These are phyloP conservation scores for Bellardia bayeri DNA, from an alignment of 2,888 invertebrate species.

Conservation along the genomic window DNA sequence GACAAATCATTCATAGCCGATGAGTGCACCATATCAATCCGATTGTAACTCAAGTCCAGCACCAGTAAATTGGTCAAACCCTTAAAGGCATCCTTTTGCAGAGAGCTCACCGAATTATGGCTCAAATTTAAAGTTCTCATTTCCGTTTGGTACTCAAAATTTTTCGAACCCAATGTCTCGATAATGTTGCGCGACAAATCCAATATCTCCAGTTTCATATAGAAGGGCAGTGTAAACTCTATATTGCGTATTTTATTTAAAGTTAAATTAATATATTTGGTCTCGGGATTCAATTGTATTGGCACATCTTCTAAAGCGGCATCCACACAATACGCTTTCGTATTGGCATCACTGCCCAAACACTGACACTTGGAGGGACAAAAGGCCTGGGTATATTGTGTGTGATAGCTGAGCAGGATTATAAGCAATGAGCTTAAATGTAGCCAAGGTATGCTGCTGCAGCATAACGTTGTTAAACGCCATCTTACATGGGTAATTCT, in stretches of 20 bases:
- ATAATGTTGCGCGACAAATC: slow-evolving; percentile 94
- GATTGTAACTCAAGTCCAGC: slow-evolving; percentile 91
- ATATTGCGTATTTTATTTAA: slow-evolving; percentile 92
- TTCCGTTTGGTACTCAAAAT: slow-evolving; percentile 91
- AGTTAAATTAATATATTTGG: slow-evolving; percentile 92
- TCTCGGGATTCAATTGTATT: slow-evolving; percentile 94
- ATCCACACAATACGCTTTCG: slow-evolving; percentile 90
- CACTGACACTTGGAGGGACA: slow-evolving; percentile 93
- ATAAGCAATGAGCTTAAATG: slow-evolving; percentile 77
- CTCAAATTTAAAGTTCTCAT: slow-evolving; percentile 91
- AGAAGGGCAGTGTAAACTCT: slow-evolving; percentile 91
- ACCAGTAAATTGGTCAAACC: slow-evolving; percentile 88
- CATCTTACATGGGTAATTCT: slow-evolving; percentile 70
- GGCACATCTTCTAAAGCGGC: slow-evolving; percentile 93
- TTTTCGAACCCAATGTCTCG: slow-evolving; percentile 91
- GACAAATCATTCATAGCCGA: slow-evolving; percentile 92
- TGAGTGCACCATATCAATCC: slow-evolving; percentile 89
- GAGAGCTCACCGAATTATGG: slow-evolving; percentile 88
- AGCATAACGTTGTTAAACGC: slow-evolving; percentile 64
- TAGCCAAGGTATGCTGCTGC: slow-evolving; percentile 59
- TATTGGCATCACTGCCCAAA: slow-evolving; percentile 88
- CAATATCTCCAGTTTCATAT: slow-evolving; percentile 91
- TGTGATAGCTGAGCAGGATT: slow-evolving; percentile 78
- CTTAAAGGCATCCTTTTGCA: slow-evolving; percentile 91
- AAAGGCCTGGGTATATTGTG: slow-evolving; percentile 82